Conservation (phyloP, 2,797 vertebrate genomes). For the Malurus leucopterus region DNA sequence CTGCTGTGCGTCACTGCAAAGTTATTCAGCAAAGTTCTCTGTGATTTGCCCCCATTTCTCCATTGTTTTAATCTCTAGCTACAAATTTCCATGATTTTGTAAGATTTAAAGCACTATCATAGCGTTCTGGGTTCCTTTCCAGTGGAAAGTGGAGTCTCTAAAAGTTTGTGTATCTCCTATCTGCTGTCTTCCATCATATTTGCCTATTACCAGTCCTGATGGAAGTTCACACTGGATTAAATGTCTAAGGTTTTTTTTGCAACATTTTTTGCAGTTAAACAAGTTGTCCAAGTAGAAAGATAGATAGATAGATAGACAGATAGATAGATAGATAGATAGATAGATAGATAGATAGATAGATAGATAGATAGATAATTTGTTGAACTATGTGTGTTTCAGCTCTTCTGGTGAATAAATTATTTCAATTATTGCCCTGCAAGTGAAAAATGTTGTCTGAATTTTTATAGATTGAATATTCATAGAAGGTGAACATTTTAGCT, state of each 20-base stretch:
- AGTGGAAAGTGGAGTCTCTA: not conserved
- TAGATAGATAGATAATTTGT: not conserved
- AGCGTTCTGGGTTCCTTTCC: not conserved
- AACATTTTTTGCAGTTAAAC: not conserved
- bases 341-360: not conserved
- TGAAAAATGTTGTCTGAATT: slow-evolving; percentile 14
- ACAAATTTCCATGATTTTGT: not conserved
- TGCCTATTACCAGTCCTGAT: not conserved
- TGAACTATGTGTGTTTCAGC: not conserved
- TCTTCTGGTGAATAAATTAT: slow-evolving; percentile 24
- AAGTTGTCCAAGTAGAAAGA: not conserved
- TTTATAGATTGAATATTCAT: slow-evolving; percentile 52
- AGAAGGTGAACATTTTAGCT: not conserved
- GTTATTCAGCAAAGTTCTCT: not conserved
- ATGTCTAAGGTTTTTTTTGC: not conserved
- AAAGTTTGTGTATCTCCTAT: not conserved
- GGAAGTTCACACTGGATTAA: not conserved
- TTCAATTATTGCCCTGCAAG: slow-evolving; percentile 26
- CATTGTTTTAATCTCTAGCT: not conserved
- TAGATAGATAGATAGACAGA: not conserved
- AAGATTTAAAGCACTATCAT: not conserved
- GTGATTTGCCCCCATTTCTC: not conserved
- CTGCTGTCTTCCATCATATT: not conserved
- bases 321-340: not conserved
- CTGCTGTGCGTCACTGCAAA: not conserved